A percentile compares a stretch with the other conserved stretches of the same genome.
Evolutionary conservation across 2,113 vertebrate species (phyloP).

Genomic region (Carollia perspicillata): DNA sequence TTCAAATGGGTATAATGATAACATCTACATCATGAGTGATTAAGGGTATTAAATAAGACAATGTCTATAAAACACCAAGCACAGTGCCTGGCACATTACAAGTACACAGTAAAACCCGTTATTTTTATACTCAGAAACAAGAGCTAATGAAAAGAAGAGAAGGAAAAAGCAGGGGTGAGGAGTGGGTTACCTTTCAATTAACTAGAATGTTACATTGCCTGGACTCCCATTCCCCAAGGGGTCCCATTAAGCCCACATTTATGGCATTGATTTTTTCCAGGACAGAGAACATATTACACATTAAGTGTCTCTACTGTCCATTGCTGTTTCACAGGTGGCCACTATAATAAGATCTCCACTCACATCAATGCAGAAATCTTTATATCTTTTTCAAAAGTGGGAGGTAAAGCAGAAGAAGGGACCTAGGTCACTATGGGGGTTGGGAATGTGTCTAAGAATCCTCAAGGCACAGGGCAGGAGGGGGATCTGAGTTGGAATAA

Average conservation of each 20-base stretch:
- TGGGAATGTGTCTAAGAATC: background rate
- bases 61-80: background rate
- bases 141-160: background rate
- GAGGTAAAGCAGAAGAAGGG: background rate
- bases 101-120: background rate
- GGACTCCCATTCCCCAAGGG: background rate
- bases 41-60: background rate
- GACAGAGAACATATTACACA: slow-evolving; percentile 38
- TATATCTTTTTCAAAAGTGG: slow-evolving; percentile 29
- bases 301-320: background rate
- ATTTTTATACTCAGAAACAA: slow-evolving; percentile 34
- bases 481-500: background rate
- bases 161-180: background rate
- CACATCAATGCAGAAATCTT: background rate
- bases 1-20: background rate
- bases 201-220: slow-evolving; percentile 24
- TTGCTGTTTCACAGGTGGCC: slow-evolving; percentile 29
- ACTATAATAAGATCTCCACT: slow-evolving; percentile 43
- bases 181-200: slow-evolving; percentile 50
- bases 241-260: slow-evolving; percentile 47
- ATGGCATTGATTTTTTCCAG: slow-evolving; percentile 52
- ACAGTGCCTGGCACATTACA: background rate
- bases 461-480: background rate
- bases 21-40: background rate
- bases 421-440: background rate